Conservation (phyloP, 2,888 invertebrate genomes). For the Halictus ligatus region DNA sequence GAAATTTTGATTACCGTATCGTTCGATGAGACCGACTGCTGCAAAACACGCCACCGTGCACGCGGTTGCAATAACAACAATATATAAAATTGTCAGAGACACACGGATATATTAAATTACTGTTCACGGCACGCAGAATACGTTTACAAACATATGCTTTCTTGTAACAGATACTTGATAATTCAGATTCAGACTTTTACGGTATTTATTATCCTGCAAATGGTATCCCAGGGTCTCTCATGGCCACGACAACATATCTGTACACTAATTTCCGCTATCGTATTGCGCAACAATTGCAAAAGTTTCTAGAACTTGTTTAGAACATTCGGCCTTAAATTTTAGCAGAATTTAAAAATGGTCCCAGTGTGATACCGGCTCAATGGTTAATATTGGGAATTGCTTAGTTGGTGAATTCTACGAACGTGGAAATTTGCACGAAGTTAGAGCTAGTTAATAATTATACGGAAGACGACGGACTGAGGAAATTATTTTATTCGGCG, state of each 20-base stretch:
- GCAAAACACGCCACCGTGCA: not conserved
- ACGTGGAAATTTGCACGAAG: not conserved
- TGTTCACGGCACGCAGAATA: not conserved
- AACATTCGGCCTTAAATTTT: not conserved
- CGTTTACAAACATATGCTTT: not conserved
- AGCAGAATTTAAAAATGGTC: not conserved
- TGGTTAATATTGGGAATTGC: not conserved
- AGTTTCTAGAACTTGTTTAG: not conserved
- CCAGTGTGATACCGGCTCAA: not conserved
- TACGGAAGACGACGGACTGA: not conserved
- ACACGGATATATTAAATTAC: not conserved
- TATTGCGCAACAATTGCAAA: too few species aligned
- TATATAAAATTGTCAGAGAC: not conserved
- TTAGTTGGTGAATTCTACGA: not conserved
- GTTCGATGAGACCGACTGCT: not conserved
- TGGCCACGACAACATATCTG: not conserved
- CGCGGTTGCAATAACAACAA: not conserved
- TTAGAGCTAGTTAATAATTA: not conserved
- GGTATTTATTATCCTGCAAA: not conserved
- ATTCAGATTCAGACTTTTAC: not conserved
- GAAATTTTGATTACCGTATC: not conserved
- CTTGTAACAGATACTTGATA: not conserved
- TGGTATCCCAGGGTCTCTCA: not conserved
- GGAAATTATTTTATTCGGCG: not conserved
- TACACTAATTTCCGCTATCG: too few species aligned